phyloP scores from a whole-genome alignment of 2,113 vertebrate species.

The Pluvianellus socialis region DNA sequence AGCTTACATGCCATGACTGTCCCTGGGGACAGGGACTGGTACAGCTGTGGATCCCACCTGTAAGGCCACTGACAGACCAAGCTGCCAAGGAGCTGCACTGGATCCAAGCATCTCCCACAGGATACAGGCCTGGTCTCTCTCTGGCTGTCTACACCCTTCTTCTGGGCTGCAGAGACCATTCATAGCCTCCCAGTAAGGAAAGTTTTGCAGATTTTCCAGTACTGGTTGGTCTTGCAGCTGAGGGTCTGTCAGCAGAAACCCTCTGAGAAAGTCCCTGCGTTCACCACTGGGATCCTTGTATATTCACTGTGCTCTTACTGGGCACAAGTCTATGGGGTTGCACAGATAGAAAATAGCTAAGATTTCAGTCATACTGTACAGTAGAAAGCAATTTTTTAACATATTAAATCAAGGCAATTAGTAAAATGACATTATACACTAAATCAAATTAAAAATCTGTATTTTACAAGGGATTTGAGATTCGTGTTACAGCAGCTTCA shows the following conservation, averaged over 20 bases:
- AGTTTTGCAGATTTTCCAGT: neutral
- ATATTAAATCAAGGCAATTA: neutral
- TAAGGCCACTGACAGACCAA: neutral
- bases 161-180: neutral
- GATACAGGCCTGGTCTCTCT: neutral
- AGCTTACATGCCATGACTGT: neutral
- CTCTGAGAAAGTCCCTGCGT: neutral
- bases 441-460: neutral
- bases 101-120: neutral
- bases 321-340: neutral
- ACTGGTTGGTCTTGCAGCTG: neutral
- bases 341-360: neutral
- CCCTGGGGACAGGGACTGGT: neutral
- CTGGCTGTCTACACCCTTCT: neutral
- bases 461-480: neutral
- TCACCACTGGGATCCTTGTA: neutral
- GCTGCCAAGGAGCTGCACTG: neutral
- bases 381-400: neutral
- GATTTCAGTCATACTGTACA: neutral
- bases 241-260: neutral
- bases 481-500: neutral
- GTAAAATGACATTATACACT: neutral
- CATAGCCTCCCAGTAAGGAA: neutral
- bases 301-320: neutral
- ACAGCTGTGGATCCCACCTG: neutral